Evolutionary conservation across 1,140 invertebrate genomes (phyloP), one percentile per base, ranked within the genome.

Genomic region (Cyclina sinensis): DNA sequence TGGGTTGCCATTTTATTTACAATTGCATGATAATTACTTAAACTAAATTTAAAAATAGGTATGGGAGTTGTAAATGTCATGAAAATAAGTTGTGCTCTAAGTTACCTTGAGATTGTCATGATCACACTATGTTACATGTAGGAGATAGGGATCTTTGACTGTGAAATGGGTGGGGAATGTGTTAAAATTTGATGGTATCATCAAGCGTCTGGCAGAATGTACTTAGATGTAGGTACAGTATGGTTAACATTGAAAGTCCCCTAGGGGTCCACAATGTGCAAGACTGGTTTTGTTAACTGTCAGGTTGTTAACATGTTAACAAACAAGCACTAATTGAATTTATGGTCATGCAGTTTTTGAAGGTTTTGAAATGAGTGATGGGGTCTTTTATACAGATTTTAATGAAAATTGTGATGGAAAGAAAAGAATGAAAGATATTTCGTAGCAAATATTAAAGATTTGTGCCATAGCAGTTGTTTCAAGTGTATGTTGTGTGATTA

Each of bases 151-250:
- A 78, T 78, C 74, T 78, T 27, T 78, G 21, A 51, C 74, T 57
- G 74, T 78, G 3, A 54, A 78, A 78, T 48, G 27, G 46, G 43
- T 51, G 43, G 43, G 30, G 43, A 35, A 78, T 78, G 74, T 78
- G 43, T 35, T 51, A 78, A 78, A 30, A 1, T 35, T 54, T 32
- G 74, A 78, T 78, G 43, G 46, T 78, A 78, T 78, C 74, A 32
- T 30, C 21, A 2, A 51, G 46, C 54, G 46, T 78, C 74, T 78
- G 74, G 74, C 74, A 51, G 54, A n/a, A 48, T 39, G 65, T 76
- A 76, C 73, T 21, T 73, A 14, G 9, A 35, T 54, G 27, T 54
- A 35, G 39, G 74, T 78, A 78, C 74, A 78, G 9, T 70, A 70
- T 27, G 12, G 65, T 70, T 14, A 70, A 11, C 1, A 70, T 3